Conservation (phyloP, 2,113 vertebrate genomes). For the Festucalex cinctus region DNA sequence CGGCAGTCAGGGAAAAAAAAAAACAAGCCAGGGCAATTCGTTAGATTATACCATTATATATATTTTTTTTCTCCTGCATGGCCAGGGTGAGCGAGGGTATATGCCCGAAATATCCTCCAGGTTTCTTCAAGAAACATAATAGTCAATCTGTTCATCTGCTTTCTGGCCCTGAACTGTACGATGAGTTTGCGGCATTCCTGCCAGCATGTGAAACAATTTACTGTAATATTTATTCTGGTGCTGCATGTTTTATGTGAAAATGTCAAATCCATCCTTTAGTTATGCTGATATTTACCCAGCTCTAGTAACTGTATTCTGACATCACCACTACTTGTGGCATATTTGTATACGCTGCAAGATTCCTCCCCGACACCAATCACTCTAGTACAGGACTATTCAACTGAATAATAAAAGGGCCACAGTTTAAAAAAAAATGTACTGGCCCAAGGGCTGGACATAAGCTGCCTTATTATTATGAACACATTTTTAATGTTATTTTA, state of each 20-base stretch:
- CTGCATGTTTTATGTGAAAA: background rate
- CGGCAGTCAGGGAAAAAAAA: slow-evolving; percentile 58
- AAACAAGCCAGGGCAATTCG: slow-evolving; percentile 61
- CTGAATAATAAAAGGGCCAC: no score
- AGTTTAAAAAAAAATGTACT: no score
- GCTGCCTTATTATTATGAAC: no score
- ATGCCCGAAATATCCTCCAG: slow-evolving; percentile 41
- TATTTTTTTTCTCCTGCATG: slow-evolving; percentile 49
- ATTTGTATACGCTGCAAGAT: background rate
- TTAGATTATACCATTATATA: slow-evolving; percentile 69
- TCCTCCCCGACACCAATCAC: slow-evolving; percentile 52
- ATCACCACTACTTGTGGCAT: slow-evolving; percentile 2
- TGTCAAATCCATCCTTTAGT: background rate
- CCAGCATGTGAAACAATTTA: slow-evolving; percentile 5
- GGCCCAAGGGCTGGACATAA: no score
- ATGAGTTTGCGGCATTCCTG: slow-evolving; percentile 16
- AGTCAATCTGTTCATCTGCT: slow-evolving; percentile 29
- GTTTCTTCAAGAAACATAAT: slow-evolving; percentile 45
- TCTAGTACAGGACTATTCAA: slow-evolving; percentile 1
- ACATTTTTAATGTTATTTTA: no score
- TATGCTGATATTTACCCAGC: background rate
- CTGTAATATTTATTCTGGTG: background rate
- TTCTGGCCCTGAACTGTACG: slow-evolving; percentile 26
- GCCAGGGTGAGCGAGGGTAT: slow-evolving; percentile 36
- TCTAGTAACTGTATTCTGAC: slow-evolving; percentile 4